These are phyloP conservation scores for Pelecanoides urinatrix DNA, from an alignment of 2,113 vertebrate species.

Conservation along the genomic window DNA sequence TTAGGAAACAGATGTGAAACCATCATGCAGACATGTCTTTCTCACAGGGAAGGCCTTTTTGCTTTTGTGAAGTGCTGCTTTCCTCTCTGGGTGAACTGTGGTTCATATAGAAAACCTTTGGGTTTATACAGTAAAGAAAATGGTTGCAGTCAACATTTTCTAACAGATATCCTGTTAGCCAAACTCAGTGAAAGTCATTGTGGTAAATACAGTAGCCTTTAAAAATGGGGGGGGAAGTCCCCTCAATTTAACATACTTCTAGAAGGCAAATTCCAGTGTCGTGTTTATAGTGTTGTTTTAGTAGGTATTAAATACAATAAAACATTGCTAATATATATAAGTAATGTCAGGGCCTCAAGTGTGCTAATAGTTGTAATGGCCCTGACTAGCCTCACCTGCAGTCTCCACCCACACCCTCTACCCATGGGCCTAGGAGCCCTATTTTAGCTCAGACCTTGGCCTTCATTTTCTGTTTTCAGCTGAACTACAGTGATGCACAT, in stretches of 20 bases:
- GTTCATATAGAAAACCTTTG: background rate
- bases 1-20: no score
- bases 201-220: background rate
- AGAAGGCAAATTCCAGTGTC: background rate
- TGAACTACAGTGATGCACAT: no score
- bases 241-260: background rate
- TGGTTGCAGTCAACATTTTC: background rate
- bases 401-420: no score
- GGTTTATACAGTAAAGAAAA: background rate
- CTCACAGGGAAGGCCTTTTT: background rate
- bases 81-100: background rate
- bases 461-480: no score
- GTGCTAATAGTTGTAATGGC: no score
- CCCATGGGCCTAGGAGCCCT: no score
- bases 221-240: background rate
- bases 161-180: background rate
- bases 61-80: background rate
- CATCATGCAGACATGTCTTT: background rate
- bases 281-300: background rate
- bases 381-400: no score
- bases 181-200: background rate
- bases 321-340: background rate
- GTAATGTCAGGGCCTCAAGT: background rate
- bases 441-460: no score
- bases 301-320: conserved; percentile 5